A percentile compares a stretch with the other conserved stretches of the same genome.
Evolutionary conservation across 2,888 invertebrate species (phyloP).

Genomic region (Sthenelais limicola): DNA sequence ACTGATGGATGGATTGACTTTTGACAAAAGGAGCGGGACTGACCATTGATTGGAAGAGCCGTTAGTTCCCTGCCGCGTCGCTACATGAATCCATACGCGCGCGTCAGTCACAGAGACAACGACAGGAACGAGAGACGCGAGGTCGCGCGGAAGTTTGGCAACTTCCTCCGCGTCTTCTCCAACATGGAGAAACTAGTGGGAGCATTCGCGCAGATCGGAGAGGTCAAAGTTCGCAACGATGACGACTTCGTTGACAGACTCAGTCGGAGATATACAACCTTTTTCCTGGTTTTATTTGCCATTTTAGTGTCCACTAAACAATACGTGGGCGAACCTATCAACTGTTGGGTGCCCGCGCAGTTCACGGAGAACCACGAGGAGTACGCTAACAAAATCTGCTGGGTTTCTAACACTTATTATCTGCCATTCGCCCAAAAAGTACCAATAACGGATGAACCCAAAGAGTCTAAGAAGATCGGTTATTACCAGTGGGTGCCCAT

Average conservation of each 20-base stretch:
- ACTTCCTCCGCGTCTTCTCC: conserved; percentile 15
- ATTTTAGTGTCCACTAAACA: conserved; percentile 93
- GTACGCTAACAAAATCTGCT: conserved; percentile 75
- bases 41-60: too few species aligned
- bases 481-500: conserved; percentile 74
- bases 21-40: too few species aligned
- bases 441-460: conserved; percentile 68
- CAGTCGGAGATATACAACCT: conserved; percentile 73
- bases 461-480: conserved; percentile 67
- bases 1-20: too few species aligned
- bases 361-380: conserved; percentile 75
- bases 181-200: conserved; percentile 36
- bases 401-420: conserved; percentile 75
- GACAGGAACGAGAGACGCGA: conserved; percentile 30
- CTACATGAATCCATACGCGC: conserved; percentile 30
- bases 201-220: conserved; percentile 41
- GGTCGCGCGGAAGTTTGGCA: conserved; percentile 12
- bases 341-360: conserved; percentile 80
- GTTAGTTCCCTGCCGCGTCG: background rate
- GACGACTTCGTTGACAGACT: conserved; percentile 73
- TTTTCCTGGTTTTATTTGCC: conserved; percentile 91
- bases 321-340: conserved; percentile 97
- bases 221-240: conserved; percentile 63
- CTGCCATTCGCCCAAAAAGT: conserved; percentile 71
- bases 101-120: conserved; percentile 29